Base-by-base conservation (phyloP, 2,888 invertebrate species). In the Ennomos quercinarius region DNA sequence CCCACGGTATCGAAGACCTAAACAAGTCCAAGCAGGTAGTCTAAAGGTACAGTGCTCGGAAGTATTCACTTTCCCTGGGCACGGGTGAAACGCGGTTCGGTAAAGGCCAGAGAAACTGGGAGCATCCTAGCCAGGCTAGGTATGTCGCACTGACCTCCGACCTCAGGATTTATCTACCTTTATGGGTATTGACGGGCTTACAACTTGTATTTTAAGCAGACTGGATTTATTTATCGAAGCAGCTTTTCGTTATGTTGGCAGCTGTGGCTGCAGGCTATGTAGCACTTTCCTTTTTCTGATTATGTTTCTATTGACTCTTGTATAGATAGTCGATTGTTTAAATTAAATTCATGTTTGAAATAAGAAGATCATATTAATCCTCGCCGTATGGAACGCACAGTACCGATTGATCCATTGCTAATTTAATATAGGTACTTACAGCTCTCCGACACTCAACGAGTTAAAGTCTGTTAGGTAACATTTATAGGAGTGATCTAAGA, bases 71-170 rank as follows among this genome's bases (percentile, higher is more conserved):
- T 87, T 83, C 84, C 47, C 60, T 38, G 42, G 48, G 37, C 68
- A 76, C 60, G 61, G 68, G 76, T 74, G 81, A 81, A 83, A 86
- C 76, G 72, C 72, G 73, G 76, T 76, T 78, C 74, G 70, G 65
- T 70, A 82, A 84, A 87, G 86, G 88, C 80, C 86, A 87, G 84
- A 81, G 87, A 86, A 83, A 86, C 74, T 65, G 52, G 55, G 76
- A 76, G 77, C 83, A 79, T 84, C 80, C 78, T 47, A 64, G 50
- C 13, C 40, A 57, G 35, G 48, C 60, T 49, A 44, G 68, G 64
- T 67, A 66, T 80, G 85, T 85, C 83, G 73, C 77, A 61, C 47
- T 72, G 82, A 86, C 83, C 86, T 80, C 68, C 80, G 81, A 75
- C 81, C 64, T 64, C 46, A 43, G 61, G 52, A 67, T 73, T 63